Conservation (phyloP, 2,888 invertebrate species). For the Ochlodes sylvanus region DNA sequence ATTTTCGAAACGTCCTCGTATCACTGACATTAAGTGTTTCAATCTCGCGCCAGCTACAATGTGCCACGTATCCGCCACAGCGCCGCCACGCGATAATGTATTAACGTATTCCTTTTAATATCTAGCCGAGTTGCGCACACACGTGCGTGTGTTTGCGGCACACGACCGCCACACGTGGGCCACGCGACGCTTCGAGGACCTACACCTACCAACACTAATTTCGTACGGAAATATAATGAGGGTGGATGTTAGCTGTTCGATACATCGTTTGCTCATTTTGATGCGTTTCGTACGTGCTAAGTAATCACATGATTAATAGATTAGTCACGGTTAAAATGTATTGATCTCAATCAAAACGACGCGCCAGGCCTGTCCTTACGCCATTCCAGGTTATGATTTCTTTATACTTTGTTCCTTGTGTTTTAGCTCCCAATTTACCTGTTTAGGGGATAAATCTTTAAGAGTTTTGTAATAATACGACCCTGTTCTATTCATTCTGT, state of each 20-base stretch:
- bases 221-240: constrained; percentile 53
- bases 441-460: no score
- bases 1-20: constrained; percentile 40
- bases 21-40: constrained; percentile 72
- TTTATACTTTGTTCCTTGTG: no score
- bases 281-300: constrained; percentile 38
- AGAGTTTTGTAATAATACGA: no score
- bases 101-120: constrained; percentile 77
- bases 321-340: no score
- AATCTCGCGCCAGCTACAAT: constrained; percentile 67
- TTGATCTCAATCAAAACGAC: no score
- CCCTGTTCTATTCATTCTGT: no score
- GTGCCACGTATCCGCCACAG: constrained; percentile 53
- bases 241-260: constrained; percentile 48
- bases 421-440: no score
- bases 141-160: constrained; percentile 67
- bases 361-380: no score
- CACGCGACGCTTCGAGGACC: constrained; percentile 66
- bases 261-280: constrained; percentile 67
- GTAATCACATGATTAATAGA: background rate
- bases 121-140: constrained; percentile 62
- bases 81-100: constrained; percentile 49
- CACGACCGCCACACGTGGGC: constrained; percentile 46
- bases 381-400: no score
- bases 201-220: constrained; percentile 58